Evolutionary conservation across 1,140 invertebrate species (phyloP).

Genomic region (Phocides pigmalion): DNA sequence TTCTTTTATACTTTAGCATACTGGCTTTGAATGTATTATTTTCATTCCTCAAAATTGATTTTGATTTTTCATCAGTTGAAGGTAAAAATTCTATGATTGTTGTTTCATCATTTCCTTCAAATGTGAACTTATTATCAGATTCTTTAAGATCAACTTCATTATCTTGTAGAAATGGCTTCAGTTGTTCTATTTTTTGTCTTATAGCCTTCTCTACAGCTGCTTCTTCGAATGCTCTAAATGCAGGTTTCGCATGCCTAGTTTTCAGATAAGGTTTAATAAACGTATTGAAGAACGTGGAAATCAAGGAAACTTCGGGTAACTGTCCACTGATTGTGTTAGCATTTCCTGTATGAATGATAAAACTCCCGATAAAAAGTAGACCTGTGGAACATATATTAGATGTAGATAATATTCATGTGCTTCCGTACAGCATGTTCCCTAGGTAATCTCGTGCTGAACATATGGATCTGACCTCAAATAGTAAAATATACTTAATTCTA

Average conservation of each 20-base stretch:
- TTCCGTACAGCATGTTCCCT: too few species aligned
- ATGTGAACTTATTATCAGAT: constrained; percentile 38
- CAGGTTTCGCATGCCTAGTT: constrained; percentile 15
- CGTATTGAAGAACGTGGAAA: constrained; percentile 39
- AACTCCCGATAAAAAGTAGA: not conserved
- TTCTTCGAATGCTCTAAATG: constrained; percentile 28
- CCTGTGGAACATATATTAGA: not conserved
- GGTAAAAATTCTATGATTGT: constrained; percentile 59
- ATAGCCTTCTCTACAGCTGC: constrained; percentile 45
- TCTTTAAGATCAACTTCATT: constrained; percentile 32
- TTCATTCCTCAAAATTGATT: constrained; percentile 19
- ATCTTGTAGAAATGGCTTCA: constrained; percentile 57
- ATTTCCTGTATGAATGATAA: not conserved
- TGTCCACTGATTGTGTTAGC: constrained; percentile 27
- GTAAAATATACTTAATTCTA: too few species aligned
- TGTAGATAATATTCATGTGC: not conserved
- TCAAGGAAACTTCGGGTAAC: constrained; percentile 26
- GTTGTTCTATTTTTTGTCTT: constrained; percentile 46
- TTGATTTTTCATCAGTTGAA: constrained; percentile 22
- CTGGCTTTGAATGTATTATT: constrained; percentile 42
- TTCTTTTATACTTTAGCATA: constrained; percentile 51
- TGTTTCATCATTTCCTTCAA: constrained; percentile 54
- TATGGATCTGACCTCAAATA: too few species aligned
- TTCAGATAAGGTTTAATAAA: constrained; percentile 44
- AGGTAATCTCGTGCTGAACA: too few species aligned